Evolutionary conservation across 2,113 vertebrate genomes (phyloP).

Genomic region (Daboia siamensis): DNA sequence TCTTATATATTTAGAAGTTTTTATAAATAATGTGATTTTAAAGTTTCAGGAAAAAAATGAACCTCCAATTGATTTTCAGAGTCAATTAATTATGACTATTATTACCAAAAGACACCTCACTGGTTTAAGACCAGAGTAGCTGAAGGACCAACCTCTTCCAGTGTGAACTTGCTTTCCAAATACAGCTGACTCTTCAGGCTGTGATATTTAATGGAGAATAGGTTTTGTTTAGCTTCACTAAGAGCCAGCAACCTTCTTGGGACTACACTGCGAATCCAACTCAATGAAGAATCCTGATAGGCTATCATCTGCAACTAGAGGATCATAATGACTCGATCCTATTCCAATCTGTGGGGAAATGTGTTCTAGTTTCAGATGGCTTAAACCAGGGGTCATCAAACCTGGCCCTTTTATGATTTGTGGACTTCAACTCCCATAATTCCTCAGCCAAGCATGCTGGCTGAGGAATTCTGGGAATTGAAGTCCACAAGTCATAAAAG

Average conservation of each 20-base stretch:
- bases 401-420: no score
- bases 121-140: not conserved
- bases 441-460: no score
- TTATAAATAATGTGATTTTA: not conserved
- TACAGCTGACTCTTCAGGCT: not conserved
- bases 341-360: not conserved
- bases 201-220: not conserved
- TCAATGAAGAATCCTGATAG: not conserved
- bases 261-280: not conserved
- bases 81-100: not conserved
- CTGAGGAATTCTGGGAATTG: no score
- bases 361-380: not conserved
- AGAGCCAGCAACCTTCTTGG: not conserved
- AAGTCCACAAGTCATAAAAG: no score
- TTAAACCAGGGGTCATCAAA: not conserved
- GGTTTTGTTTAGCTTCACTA: not conserved
- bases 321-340: not conserved
- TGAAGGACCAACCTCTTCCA: not conserved
- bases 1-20: not conserved
- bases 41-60: not conserved
- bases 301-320: not conserved
- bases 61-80: not conserved
- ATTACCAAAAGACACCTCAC: not conserved
- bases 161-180: not conserved
- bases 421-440: no score